Conservation (phyloP, 1,140 invertebrate genomes). For the Tetramorium simillimum region DNA sequence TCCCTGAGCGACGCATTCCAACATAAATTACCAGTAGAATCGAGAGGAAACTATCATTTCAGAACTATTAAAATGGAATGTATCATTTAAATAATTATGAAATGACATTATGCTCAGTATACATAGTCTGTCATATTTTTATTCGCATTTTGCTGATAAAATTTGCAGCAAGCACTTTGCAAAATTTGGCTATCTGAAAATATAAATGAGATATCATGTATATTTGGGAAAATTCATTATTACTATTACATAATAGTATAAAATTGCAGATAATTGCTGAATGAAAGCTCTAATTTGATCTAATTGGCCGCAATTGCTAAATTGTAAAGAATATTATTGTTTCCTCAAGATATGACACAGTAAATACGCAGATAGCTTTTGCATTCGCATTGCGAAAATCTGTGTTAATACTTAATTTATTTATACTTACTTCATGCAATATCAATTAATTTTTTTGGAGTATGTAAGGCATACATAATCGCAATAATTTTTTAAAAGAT, state of each 20-base stretch:
- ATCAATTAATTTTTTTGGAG: not conserved
- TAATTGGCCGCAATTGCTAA: not conserved
- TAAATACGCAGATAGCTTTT: not conserved
- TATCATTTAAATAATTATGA: constrained; percentile 1
- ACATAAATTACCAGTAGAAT: not conserved
- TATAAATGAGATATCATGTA: too few species aligned
- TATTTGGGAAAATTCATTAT: not conserved
- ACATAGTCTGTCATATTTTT: not conserved
- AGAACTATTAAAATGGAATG: not conserved
- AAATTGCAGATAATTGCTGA: not conserved
- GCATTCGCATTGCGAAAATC: not conserved
- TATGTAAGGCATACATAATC: not conserved
- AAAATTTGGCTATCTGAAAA: too few species aligned
- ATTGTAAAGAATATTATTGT: not conserved
- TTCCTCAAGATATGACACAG: not conserved
- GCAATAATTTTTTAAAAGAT: not conserved
- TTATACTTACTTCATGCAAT: not conserved
- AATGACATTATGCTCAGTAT: not conserved
- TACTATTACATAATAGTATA: not conserved
- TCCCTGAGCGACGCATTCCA: not conserved
- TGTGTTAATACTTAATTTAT: not conserved
- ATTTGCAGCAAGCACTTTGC: too few species aligned
- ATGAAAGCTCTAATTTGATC: not conserved
- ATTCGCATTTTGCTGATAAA: not conserved
- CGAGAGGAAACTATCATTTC: not conserved